Conservation (phyloP, 2,113 vertebrate genomes). For the Hypocryptadius cinnamomeus region DNA sequence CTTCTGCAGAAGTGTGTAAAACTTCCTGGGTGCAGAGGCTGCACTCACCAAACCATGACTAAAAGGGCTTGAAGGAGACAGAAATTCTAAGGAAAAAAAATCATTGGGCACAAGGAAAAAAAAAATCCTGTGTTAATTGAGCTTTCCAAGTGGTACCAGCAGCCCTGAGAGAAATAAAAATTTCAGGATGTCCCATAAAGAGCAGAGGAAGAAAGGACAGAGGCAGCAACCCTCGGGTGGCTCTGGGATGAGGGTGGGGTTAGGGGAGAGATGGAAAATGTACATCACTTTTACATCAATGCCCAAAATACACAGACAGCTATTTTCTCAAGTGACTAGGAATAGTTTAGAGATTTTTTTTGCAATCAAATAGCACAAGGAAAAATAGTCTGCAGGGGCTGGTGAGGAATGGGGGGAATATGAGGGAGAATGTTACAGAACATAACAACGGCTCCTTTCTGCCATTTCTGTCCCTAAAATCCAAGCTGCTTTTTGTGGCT, state of each 20-base stretch:
- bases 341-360: background rate
- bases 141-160: background rate
- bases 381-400: background rate
- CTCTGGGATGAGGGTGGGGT: background rate
- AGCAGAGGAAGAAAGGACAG: background rate
- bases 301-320: background rate
- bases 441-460: background rate
- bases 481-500: background rate
- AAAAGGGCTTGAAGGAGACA: background rate
- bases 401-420: background rate
- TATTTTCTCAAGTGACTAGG: slow-evolving; percentile 27
- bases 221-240: background rate
- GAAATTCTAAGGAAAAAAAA: background rate
- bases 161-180: background rate
- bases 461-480: background rate
- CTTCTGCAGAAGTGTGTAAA: background rate
- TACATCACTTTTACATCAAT: background rate
- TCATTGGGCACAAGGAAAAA: background rate
- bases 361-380: background rate
- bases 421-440: background rate
- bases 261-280: slow-evolving; percentile 7
- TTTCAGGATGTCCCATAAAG: background rate
- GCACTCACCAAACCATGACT: background rate
- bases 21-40: background rate
- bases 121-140: background rate